Conservation (phyloP, 2,888 invertebrate genomes). For the Cheilosia vernalis region DNA sequence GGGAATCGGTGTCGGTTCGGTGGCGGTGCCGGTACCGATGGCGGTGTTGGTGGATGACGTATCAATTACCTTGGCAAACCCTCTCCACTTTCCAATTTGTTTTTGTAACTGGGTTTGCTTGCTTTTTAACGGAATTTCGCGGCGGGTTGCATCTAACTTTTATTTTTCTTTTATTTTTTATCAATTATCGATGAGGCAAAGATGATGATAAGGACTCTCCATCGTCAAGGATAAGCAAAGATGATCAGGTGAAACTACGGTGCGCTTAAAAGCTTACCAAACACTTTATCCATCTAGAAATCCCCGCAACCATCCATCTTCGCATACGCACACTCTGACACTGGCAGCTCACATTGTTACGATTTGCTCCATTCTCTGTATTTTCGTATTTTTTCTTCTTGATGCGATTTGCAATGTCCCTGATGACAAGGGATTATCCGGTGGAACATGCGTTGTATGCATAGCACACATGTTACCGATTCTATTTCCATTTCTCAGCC, state of each 20-base stretch:
- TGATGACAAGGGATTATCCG: constrained; percentile 21
- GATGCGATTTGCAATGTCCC: constrained; percentile 4
- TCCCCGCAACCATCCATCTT: constrained; percentile 9
- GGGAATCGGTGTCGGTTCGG: background rate
- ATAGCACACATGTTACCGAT: constrained; percentile 27
- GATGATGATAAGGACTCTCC: constrained; percentile 34
- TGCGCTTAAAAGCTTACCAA: constrained; percentile 61
- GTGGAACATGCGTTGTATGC: constrained; percentile 17
- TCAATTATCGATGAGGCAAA: constrained; percentile 39
- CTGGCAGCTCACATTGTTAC: constrained; percentile 18
- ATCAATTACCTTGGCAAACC: constrained; percentile 48
- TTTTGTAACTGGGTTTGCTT: background rate
- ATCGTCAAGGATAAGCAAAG: constrained; percentile 12
- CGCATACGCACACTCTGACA: background rate
- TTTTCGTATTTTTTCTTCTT: constrained; percentile 19
- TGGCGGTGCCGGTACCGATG: background rate
- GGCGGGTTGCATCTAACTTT: background rate
- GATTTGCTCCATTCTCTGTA: constrained; percentile 41
- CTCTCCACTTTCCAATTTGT: constrained; percentile 13
- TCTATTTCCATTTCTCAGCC: constrained; percentile 1
- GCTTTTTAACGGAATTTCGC: constrained; percentile 3
- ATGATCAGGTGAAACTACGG: constrained; percentile 59
- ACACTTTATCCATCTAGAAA: constrained; percentile 40
- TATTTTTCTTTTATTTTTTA: constrained; percentile 29
- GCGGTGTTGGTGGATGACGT: constrained; percentile 24